These are phyloP conservation scores for Liodrosophila aerea DNA, from an alignment of 2,888 invertebrate genomes.

Conservation along the genomic window DNA sequence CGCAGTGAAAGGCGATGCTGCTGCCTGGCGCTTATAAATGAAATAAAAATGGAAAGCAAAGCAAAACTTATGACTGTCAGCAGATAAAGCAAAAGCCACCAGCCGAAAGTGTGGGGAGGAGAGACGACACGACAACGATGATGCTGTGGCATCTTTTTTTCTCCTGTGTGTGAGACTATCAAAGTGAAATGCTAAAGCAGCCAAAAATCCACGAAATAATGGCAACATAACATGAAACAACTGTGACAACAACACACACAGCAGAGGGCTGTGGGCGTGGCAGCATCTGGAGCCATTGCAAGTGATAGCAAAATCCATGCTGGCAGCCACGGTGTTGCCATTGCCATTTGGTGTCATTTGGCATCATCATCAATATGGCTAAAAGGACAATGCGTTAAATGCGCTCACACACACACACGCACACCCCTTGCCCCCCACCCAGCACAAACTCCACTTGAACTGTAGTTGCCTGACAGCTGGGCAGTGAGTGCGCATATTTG, in stretches of 20 bases:
- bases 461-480: constrained; percentile 54
- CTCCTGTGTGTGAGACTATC: constrained; percentile 58
- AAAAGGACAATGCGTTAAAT: constrained; percentile 79
- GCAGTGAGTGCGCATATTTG: constrained; percentile 74
- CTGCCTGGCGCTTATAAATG: constrained; percentile 64
- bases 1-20: not conserved
- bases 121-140: constrained; percentile 10
- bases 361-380: constrained; percentile 78
- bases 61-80: constrained; percentile 77
- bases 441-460: not conserved
- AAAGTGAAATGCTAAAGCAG: constrained; percentile 79
- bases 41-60: constrained; percentile 78
- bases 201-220: constrained; percentile 78
- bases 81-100: constrained; percentile 77
- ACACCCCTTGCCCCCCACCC: not conserved
- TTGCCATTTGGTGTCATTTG: constrained; percentile 75
- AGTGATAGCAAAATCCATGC: constrained; percentile 74
- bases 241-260: constrained; percentile 68
- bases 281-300: constrained; percentile 49
- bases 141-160: constrained; percentile 42
- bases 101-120: constrained; percentile 30
- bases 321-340: constrained; percentile 73
- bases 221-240: constrained; percentile 78
- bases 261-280: not conserved
- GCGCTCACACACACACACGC: constrained; percentile 49